Evolutionary conservation across 2,888 invertebrate genomes (phyloP), one percentile per base, ranked within the genome.

Genomic region (Pyrochroa serraticornis): DNA sequence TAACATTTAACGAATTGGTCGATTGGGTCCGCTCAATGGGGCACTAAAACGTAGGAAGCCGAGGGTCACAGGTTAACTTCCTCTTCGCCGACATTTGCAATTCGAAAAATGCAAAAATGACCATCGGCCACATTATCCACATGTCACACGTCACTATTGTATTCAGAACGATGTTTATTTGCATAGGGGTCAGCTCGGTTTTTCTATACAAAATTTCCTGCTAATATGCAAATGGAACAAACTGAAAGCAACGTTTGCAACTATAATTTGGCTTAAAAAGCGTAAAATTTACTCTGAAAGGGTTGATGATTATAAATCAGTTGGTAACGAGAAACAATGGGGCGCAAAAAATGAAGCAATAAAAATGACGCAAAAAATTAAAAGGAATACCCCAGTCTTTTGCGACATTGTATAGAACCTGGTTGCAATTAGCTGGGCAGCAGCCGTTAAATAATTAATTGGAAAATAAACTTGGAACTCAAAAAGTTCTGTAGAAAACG

Each of bases 21-120:
- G 34, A 32, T 44, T 58, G 49, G 32, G 47, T 46, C 32, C 13
- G 49, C 62, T 43, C 59, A 49, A 62, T 63, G 64, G 64, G 68
- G 61, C 65, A 65, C 60, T 63, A 64, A 63, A 66, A 65, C 56
- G 38, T 53, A 63, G 66, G 68, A 63, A 65, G 32, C 33, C 33
- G 42, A 50, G 66, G 72, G 73, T 74, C 71, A 73, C 62, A 76
- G 75, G 75, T 76, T 72, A 75, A 74, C 72, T 75, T 72, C 71
- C 71, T 71, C 71, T 67, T 69, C 65, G 70, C 70, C 67, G 74
- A 71, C 75, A 70, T 72, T 72, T 68, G 69, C 68, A 63, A 59
- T 71, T 68, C 68, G 67, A 69, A 71, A 74, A 73, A 70, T 70
- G 69, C 71, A 70, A 70, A 75, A 76, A 75, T 76, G 76, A 76